phyloP scores from a whole-genome alignment of 2,888 invertebrate genomes.

The Lathronympha strigana region DNA sequence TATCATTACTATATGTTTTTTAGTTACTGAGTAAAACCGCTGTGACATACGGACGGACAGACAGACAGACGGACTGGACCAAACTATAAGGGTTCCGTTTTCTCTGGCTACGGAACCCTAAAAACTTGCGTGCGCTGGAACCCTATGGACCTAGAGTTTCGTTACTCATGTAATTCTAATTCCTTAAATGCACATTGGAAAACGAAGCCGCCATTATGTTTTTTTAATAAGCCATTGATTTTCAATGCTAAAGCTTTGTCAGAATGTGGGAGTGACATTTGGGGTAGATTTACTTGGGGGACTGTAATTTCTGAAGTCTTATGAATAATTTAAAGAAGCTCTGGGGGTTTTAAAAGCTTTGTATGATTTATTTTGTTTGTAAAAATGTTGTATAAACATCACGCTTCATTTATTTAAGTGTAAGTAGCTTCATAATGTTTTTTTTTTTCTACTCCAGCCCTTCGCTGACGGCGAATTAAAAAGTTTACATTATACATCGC shows the following conservation, averaged over 20 bases:
- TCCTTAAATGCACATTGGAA: not conserved
- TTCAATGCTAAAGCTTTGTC: conserved; percentile 52
- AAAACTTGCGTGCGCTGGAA: too few species aligned
- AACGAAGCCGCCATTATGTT: conserved; percentile 49
- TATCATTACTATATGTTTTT: too few species aligned
- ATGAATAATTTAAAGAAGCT: conserved; percentile 36
- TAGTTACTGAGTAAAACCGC: too few species aligned
- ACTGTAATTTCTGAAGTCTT: conserved; percentile 29
- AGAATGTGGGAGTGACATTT: conserved; percentile 34
- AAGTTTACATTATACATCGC: too few species aligned
- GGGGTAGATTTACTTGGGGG: conserved; percentile 34
- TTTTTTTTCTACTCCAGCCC: too few species aligned
- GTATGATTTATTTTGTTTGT: conserved; percentile 5
- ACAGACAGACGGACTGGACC: too few species aligned
- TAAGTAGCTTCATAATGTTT: conserved; percentile 2
- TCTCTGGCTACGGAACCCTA: too few species aligned
- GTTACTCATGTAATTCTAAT: not conserved
- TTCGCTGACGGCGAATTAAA: too few species aligned
- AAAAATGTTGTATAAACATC: not conserved
- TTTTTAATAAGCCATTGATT: conserved; percentile 75
- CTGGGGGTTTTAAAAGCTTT: conserved; percentile 25
- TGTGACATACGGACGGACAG: too few species aligned
- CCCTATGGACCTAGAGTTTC: too few species aligned
- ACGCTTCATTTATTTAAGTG: conserved; percentile 1
- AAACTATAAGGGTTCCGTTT: too few species aligned